phyloP scores from a whole-genome alignment of 2,113 vertebrate species.

The Chloebia gouldiae region DNA sequence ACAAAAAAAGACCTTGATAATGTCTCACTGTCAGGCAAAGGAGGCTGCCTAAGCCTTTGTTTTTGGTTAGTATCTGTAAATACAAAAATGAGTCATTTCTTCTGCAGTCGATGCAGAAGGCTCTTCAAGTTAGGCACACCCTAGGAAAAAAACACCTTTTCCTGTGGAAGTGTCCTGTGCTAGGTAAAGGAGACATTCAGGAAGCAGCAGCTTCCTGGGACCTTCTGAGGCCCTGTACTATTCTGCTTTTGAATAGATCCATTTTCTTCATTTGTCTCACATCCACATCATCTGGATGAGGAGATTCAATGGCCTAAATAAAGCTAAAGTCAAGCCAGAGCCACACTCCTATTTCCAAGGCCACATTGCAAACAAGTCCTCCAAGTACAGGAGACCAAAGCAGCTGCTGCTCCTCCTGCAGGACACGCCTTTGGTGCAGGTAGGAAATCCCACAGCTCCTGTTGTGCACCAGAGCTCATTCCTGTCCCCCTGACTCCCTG shows the following conservation, averaged over 20 bases:
- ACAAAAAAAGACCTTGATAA: not conserved
- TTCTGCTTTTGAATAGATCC: not conserved
- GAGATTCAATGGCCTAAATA: not conserved
- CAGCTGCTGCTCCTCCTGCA: not conserved
- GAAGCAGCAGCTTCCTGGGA: not conserved
- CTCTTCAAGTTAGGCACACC: not conserved
- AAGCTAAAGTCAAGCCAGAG: not conserved
- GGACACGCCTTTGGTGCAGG: not conserved
- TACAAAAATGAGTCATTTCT: not conserved
- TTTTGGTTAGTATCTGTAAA: not conserved
- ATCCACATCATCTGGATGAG: not conserved
- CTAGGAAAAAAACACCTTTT: not conserved
- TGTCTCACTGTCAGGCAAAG: not conserved
- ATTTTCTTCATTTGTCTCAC: not conserved
- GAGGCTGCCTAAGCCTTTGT: not conserved
- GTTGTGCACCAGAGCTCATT: not conserved
- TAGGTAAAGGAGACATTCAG: not conserved
- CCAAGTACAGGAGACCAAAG: not conserved
- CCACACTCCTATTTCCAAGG: not conserved
- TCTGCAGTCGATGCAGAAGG: not conserved
- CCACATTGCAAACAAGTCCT: not conserved
- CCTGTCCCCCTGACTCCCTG: not conserved
- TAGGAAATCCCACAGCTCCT: rapidly evolving
- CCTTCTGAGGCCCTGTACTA: not conserved
- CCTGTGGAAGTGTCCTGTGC: not conserved